Conservation (phyloP, 2,113 vertebrate genomes). For the Periophthalmodon schlosseri region DNA sequence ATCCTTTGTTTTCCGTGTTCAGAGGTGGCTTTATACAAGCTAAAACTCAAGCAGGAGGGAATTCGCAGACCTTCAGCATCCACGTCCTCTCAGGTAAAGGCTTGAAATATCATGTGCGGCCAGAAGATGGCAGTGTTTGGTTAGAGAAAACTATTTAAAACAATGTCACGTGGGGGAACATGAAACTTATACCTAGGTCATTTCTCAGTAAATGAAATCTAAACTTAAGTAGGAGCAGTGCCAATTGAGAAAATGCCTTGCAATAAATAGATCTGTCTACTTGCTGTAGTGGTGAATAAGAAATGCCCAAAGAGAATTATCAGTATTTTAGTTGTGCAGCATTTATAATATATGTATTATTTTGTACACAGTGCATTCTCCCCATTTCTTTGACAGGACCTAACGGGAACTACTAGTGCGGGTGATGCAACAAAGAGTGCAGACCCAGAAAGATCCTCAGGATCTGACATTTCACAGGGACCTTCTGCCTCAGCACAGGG, state of each 20-base stretch:
- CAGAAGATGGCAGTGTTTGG: conserved; percentile 57
- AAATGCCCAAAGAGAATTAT: not conserved
- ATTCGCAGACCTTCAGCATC: conserved; percentile 73
- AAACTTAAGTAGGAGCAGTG: conserved; percentile 5
- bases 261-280: not conserved
- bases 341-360: not conserved
- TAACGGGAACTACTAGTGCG: conserved; percentile 7
- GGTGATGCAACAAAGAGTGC: conserved; percentile 25
- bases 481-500: conserved; percentile 26
- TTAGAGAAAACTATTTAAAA: not conserved
- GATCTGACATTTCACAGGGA: conserved; percentile 8
- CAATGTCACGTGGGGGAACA: conserved; percentile 48
- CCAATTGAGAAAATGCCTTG: not conserved
- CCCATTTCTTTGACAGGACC: conserved; percentile 36
- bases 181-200: conserved; percentile 39
- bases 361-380: no score
- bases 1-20: conserved; percentile 16
- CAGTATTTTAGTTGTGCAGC: not conserved
- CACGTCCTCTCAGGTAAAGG: conserved; percentile 73
- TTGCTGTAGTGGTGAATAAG: not conserved
- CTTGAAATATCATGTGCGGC: not conserved
- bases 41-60: conserved; percentile 83
- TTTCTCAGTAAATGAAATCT: conserved; percentile 75
- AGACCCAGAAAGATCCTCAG: conserved; percentile 3
- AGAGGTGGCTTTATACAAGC: conserved; percentile 83